phyloP scores from a whole-genome alignment of 2,113 vertebrate species.

The Thryonomys swinderianus region DNA sequence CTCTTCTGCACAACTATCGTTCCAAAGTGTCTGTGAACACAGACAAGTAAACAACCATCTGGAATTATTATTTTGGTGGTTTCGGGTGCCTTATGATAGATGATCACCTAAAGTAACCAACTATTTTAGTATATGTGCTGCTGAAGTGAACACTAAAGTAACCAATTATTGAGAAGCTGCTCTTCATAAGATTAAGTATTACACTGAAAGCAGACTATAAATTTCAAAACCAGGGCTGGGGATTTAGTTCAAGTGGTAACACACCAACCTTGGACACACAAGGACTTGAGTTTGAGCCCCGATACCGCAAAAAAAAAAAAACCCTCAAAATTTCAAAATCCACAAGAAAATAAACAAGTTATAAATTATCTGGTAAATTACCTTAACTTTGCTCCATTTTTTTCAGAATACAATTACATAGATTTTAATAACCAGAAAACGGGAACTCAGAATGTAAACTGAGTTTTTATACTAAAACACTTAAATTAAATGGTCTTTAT shows the following conservation, averaged over 20 bases:
- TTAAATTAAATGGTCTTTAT: constrained; percentile 5
- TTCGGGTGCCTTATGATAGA: background rate
- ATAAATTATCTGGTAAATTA: constrained; percentile 27
- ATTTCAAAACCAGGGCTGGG: too few relatives aligned
- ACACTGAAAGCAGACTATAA: constrained; percentile 19
- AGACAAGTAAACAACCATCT: background rate
- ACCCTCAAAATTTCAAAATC: constrained; percentile 59
- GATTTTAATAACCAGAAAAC: constrained; percentile 21
- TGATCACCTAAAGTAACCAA: background rate
- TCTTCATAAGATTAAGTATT: constrained; percentile 35
- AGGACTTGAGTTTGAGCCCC: too few relatives aligned
- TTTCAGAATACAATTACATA: background rate
- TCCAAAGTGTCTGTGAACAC: background rate
- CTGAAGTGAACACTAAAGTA: too few relatives aligned
- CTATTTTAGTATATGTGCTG: too few relatives aligned
- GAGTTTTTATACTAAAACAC: background rate
- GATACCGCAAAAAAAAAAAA: too few relatives aligned
- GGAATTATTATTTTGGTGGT: background rate
- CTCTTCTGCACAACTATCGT: background rate
- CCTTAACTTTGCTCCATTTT: background rate
- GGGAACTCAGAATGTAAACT: background rate
- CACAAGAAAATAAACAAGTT: background rate
- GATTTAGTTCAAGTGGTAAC: too few relatives aligned
- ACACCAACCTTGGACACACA: too few relatives aligned
- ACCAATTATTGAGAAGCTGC: background rate